These are phyloP conservation scores for Toxotes lorentzi DNA, from an alignment of 2,797 vertebrate genomes.

Conservation along the genomic window DNA sequence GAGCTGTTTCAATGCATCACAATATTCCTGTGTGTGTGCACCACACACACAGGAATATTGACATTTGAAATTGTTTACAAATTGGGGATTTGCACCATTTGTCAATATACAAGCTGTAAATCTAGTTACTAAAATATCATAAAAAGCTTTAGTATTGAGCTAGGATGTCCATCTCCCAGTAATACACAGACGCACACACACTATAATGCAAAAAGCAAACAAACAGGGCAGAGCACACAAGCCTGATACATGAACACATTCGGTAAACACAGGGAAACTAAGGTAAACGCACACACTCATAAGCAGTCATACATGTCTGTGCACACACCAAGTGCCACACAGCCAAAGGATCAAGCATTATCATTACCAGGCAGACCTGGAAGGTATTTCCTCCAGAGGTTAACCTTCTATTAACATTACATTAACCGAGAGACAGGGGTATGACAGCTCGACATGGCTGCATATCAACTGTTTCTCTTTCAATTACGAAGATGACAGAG, in stretches of 20 bases:
- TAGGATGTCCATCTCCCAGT: neutral
- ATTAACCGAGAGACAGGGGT: constrained; percentile 63
- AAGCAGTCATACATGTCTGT: neutral
- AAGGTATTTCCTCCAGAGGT: constrained; percentile 57
- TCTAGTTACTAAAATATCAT: neutral
- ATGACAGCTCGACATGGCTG: constrained; percentile 71
- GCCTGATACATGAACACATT: constrained; percentile 13
- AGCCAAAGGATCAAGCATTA: constrained; percentile 31
- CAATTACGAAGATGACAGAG: constrained; percentile 74
- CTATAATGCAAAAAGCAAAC: neutral
- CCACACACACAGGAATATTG: neutral
- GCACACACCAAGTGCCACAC: neutral
- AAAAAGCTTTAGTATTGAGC: constrained; percentile 17
- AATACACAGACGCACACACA: neutral
- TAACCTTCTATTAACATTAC: constrained; percentile 72
- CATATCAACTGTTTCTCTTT: constrained; percentile 74
- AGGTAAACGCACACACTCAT: constrained; percentile 4
- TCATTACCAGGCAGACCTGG: constrained; percentile 34
- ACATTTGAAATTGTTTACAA: constrained; percentile 28
- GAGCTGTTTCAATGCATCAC: too few relatives aligned
- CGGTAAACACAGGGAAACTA: neutral
- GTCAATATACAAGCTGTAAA: constrained; percentile 15
- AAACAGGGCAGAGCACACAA: constrained; percentile 10
- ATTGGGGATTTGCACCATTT: constrained; percentile 9
- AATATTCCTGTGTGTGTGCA: neutral